Conservation (phyloP, 2,888 invertebrate species). For the Spisula solida region DNA sequence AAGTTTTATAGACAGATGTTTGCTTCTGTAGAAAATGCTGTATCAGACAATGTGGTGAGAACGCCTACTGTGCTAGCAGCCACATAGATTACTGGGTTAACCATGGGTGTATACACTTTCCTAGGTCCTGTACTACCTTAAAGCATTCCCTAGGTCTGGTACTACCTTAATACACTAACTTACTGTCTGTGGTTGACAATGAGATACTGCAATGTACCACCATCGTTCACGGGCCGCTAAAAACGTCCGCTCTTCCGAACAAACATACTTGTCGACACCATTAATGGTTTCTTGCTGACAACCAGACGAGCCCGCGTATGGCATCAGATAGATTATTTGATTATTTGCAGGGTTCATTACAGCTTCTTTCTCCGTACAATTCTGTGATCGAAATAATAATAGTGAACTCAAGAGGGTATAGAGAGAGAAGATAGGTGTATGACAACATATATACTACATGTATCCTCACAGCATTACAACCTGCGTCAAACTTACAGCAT, state of each 20-base stretch:
- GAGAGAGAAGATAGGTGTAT: not conserved
- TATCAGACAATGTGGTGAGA: too few species aligned
- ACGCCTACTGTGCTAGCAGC: not conserved
- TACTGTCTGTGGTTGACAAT: conserved; percentile 43
- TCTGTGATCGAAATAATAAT: conserved; percentile 88
- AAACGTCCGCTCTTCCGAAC: conserved; percentile 89
- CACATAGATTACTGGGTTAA: not conserved
- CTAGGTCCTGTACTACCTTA: not conserved
- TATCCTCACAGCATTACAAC: not conserved
- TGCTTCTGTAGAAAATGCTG: too few species aligned
- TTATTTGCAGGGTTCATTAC: conserved; percentile 92
- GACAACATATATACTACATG: not conserved
- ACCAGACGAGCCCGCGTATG: conserved; percentile 68
- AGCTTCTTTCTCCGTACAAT: conserved; percentile 92
- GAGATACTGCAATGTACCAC: conserved; percentile 95
- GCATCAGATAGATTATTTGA: conserved; percentile 93
- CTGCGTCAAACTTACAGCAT: conserved; percentile 50
- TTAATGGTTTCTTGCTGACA: conserved; percentile 64
- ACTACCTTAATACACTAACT: conserved; percentile 20
- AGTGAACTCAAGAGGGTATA: conserved; percentile 4
- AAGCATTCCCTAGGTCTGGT: not conserved
- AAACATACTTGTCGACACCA: conserved; percentile 74
- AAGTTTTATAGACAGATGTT: too few species aligned
- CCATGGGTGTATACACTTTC: conserved; percentile 15
- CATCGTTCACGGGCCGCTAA: conserved; percentile 94